Conservation (phyloP, 1,140 invertebrate species). For the Wiebesia pumilae region DNA sequence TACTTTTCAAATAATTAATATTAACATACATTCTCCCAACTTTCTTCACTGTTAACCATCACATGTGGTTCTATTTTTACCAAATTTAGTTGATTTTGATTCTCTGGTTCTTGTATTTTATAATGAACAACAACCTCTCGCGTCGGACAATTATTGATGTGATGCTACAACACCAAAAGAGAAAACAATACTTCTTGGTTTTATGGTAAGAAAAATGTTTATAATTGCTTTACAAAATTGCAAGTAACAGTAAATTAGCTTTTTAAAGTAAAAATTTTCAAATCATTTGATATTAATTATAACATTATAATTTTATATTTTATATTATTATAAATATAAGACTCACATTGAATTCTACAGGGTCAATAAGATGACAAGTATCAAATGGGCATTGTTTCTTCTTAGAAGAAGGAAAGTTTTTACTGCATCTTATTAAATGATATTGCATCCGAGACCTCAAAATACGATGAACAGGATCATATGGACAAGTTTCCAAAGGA, state of each 20-base stretch:
- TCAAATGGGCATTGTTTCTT: slow-evolving; percentile 44
- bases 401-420: slow-evolving; percentile 23
- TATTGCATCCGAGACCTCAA: slow-evolving; percentile 6
- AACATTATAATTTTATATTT: no score
- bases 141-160: slow-evolving; percentile 22
- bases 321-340: background rate
- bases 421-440: slow-evolving; percentile 29
- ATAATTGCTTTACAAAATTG: no score
- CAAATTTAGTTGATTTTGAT: background rate
- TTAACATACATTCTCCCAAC: slow-evolving; percentile 41
- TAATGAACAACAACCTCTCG: slow-evolving; percentile 24
- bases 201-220: no score
- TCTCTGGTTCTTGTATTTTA: background rate
- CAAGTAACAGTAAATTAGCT: no score
- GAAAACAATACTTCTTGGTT: background rate
- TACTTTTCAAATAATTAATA: background rate
- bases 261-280: no score
- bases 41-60: background rate
- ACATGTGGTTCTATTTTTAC: background rate
- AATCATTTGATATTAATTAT: no score
- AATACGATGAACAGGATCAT: slow-evolving; percentile 20
- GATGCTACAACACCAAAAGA: slow-evolving; percentile 18
- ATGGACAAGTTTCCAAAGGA: slow-evolving; percentile 38
- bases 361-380: slow-evolving; percentile 20
- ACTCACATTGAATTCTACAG: slow-evolving; percentile 30